These are phyloP conservation scores for Anagyrus pseudococci DNA, from an alignment of 2,888 invertebrate species.

Conservation along the genomic window DNA sequence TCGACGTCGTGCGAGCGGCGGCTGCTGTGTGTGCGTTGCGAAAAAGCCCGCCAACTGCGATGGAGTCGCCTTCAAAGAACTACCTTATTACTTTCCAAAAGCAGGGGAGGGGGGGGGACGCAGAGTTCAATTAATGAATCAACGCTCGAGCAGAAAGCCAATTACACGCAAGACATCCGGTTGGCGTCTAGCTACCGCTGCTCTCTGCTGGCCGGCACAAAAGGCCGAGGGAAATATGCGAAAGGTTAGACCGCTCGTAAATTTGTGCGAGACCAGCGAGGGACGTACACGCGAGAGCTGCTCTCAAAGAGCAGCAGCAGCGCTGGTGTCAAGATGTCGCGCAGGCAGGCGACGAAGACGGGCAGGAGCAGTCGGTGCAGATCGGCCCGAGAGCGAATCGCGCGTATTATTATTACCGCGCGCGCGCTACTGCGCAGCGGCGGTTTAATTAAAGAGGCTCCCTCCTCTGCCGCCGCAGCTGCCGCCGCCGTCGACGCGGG, in stretches of 20 bases:
- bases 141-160: too few relatives aligned
- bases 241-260: slow-evolving; percentile 31
- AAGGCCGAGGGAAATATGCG: background rate
- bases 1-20: too few relatives aligned
- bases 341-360: background rate
- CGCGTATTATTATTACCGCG: slow-evolving; percentile 43
- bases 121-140: too few relatives aligned
- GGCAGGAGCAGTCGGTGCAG: slow-evolving; percentile 1
- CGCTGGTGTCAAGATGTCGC: background rate
- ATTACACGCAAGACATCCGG: too few relatives aligned
- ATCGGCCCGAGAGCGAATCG: slow-evolving; percentile 20
- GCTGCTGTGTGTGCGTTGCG: too few relatives aligned
- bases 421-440: slow-evolving; percentile 45
- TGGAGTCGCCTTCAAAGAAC: too few relatives aligned
- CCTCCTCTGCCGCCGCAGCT: slow-evolving; percentile 14
- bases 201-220: background rate
- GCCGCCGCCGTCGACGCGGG: too few relatives aligned
- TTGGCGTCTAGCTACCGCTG: too few relatives aligned
- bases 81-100: too few relatives aligned
- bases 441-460: slow-evolving; percentile 56
- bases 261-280: background rate
- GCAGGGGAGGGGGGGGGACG: too few relatives aligned
- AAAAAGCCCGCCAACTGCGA: too few relatives aligned
- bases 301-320: background rate
- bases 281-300: background rate